Conservation (phyloP, 2,797 vertebrate genomes). For the Pseudochirops corinnae region DNA sequence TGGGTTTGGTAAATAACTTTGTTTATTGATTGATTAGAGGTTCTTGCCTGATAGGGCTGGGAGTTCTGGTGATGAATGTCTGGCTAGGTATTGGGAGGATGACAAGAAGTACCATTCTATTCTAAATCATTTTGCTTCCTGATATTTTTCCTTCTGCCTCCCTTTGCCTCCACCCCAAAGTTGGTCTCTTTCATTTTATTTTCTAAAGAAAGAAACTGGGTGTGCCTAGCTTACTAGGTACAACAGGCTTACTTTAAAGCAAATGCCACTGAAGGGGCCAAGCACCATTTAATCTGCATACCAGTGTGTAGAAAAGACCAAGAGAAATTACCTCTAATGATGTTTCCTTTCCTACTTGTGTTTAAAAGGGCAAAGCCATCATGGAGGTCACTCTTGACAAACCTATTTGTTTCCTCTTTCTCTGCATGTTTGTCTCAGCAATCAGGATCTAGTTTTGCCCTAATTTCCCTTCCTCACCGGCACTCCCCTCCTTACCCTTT, state of each 20-base stretch:
- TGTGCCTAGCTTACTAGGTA: not conserved
- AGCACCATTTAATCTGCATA: slow-evolving; percentile 35
- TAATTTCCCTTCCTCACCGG: slow-evolving; percentile 42
- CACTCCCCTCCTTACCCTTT: slow-evolving; percentile 53
- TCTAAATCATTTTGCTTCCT: not conserved
- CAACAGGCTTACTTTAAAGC: slow-evolving; percentile 45
- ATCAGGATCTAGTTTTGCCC: slow-evolving; percentile 59
- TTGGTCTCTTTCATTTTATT: slow-evolving; percentile 37
- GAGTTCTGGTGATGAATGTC: not conserved
- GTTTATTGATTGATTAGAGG: not conserved
- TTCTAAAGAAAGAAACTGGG: not conserved
- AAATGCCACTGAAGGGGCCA: not conserved
- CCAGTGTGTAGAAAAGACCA: slow-evolving; percentile 33
- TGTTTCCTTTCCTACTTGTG: slow-evolving; percentile 73
- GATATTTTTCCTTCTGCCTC: not conserved
- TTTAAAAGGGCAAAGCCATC: slow-evolving; percentile 77
- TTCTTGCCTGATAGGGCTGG: not conserved
- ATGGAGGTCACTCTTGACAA: slow-evolving; percentile 74
- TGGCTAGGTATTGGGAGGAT: not conserved
- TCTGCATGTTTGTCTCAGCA: slow-evolving; percentile 61
- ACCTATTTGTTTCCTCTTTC: slow-evolving; percentile 79
- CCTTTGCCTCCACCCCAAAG: not conserved
- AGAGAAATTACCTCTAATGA: slow-evolving; percentile 67
- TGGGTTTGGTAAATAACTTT: not conserved
- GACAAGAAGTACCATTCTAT: not conserved